Evolutionary conservation across 2,113 vertebrate genomes (phyloP), one percentile per base, ranked within the genome.

Genomic region (Coptodon bakossiorum): DNA sequence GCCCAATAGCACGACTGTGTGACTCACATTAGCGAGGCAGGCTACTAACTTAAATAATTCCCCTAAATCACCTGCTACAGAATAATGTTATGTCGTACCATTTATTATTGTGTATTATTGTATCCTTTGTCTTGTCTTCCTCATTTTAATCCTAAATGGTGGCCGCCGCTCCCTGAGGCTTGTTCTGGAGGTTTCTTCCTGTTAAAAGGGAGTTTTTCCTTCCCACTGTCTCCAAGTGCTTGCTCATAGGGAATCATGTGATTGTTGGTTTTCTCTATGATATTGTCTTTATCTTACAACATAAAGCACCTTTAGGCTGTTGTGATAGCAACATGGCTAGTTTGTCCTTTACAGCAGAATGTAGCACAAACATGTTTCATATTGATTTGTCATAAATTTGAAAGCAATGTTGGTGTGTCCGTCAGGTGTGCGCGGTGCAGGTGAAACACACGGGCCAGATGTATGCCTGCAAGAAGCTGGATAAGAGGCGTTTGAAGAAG

Each of bases 391-490:
- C 24, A 29, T 81, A 36, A 68, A 29, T 9, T 31, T 16, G 9
- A 38, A 56, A 10, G 7, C 50, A 13, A 29, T 38, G 5, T 48
- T 27, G 6, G 22, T 80, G 34, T 90, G 38, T 89, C 24, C 71
- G 52, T 27, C 94, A 99, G 98, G 98, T 99, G 52, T 99, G 98
- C 94, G 98, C 97, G 1, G 96, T 97, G 66, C 98, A 99, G 87
- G 98, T 97, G 76, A 99, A 97, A 90, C 96, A 96, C 91, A 98
- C 97, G 0, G 98, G 98, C 3, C 97, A 98, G 91, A 98, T 99
- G 98, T 98, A 99, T 11, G 98, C 98, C 78, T 98, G 97, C 94
- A 98, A 99, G 93, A 99, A 99, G 92, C 95, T 99, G 89, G 96
- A 98, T 85, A 99, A 99, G 93, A 97, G 96, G 85, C 93, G 96